A percentile compares a stretch with the other conserved stretches of the same genome.
These are phyloP conservation scores for Mythimna loreyi DNA, from an alignment of 2,888 invertebrate genomes.

Conservation along the genomic window DNA sequence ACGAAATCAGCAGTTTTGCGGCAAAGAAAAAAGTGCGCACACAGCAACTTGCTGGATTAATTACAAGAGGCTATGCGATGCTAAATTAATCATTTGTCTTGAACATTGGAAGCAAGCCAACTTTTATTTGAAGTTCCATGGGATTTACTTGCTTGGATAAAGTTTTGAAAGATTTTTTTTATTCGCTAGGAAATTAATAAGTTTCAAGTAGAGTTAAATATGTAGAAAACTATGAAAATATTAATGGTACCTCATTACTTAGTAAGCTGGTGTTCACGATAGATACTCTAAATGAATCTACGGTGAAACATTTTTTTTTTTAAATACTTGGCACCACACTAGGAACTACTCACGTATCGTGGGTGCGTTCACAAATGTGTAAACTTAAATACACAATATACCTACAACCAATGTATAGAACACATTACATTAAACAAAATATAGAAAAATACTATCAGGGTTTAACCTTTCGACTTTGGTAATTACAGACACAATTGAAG, in stretches of 20 bases:
- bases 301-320: neutral
- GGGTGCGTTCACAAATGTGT: too few relatives aligned
- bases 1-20: constrained; percentile 37
- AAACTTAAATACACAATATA: too few relatives aligned
- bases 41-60: constrained; percentile 48
- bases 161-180: constrained; percentile 15
- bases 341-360: too few relatives aligned
- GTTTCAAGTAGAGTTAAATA: neutral
- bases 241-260: constrained; percentile 1
- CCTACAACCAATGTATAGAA: too few relatives aligned
- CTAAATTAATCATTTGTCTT: constrained; percentile 55
- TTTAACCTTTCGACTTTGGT: too few relatives aligned
- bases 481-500: too few relatives aligned
- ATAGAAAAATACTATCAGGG: too few relatives aligned
- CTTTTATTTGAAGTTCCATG: constrained; percentile 15
- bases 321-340: too few relatives aligned
- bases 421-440: too few relatives aligned
- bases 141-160: constrained; percentile 1
- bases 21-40: constrained; percentile 29
- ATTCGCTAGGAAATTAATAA: neutral
- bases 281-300: neutral
- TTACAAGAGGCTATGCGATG: constrained; percentile 46
- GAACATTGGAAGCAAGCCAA: constrained; percentile 53
- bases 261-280: neutral
- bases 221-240: neutral